Base-by-base conservation (phyloP, 2,888 invertebrate species). In the Drosophila nigritarsus region DNA sequence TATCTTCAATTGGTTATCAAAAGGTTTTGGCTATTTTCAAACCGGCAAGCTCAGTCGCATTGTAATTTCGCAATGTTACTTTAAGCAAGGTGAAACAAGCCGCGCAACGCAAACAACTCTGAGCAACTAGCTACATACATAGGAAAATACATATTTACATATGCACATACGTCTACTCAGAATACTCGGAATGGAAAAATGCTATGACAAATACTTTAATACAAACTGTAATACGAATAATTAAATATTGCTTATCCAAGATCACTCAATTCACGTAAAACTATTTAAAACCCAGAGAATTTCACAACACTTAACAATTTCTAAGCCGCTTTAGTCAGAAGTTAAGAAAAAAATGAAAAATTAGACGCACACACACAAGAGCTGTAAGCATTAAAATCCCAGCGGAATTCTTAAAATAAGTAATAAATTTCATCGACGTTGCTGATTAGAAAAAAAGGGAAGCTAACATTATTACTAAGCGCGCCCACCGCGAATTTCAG, bases 41-140 rank as follows among this genome's bases (percentile, higher is more conserved):
- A 7, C 38, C n/a, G n/a, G 18, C 29, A 13, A 59, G 49, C 56
- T 32, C 34, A 40, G 18, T 40, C 15, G 1, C 18, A 36, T 1
- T 5, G 18, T 54, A 62, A 70, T 78, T 78, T 79, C 75, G 66
- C 69, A 64, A 79, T 61, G 45, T 74, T 58, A 27, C 63, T 42
- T 66, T 62, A 75, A 77, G 64, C 64, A 29, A 55, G 45, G 29
- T 50, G 24, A 51, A 51, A 78, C 42, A 65, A 29, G 50, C 32
- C 58, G 34, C 11, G 6, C 30, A 32, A 55, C 13, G n/a, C 42
- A 15, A 58, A 34, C 3, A 15, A 13, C 15, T 20, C 11, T 15
- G n/a, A 50, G 0, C 29, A 3, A 11, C 15, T 1, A 29, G 18
- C 18, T 6, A 9, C 2, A 42, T 6, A 42, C n/a, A 13, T 7